These are phyloP conservation scores for Lepeophtheirus nordmannii DNA, from an alignment of 2,888 invertebrate genomes.

Conservation along the genomic window DNA sequence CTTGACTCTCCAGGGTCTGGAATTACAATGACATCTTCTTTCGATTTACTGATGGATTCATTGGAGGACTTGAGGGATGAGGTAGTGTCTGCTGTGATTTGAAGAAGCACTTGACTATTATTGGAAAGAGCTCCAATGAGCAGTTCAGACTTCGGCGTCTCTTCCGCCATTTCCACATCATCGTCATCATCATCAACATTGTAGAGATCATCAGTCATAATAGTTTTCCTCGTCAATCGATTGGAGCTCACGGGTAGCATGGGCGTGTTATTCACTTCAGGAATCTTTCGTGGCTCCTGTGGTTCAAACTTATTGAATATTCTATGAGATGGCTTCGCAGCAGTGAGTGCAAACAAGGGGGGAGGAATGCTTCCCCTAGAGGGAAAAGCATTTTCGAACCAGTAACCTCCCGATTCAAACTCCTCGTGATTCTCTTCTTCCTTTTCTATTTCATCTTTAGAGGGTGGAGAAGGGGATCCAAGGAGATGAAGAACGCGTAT, in stretches of 20 bases:
- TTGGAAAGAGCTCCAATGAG: slow-evolving; percentile 10
- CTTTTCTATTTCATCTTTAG: background rate
- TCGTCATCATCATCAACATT: slow-evolving; percentile 28
- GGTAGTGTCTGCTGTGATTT: slow-evolving; percentile 13
- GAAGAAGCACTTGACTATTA: slow-evolving; percentile 2
- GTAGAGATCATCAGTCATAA: background rate
- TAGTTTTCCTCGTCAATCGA: slow-evolving; percentile 7
- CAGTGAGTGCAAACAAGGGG: background rate
- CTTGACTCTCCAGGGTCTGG: slow-evolving; percentile 4
- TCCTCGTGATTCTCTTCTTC: slow-evolving; percentile 4
- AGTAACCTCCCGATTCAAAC: slow-evolving; percentile 12
- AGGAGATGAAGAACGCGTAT: background rate
- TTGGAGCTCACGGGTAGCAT: background rate
- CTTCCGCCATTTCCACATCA: slow-evolving; percentile 16
- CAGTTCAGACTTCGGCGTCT: slow-evolving; percentile 25
- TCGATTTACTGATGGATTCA: background rate
- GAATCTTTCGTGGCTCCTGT: background rate
- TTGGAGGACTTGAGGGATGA: background rate
- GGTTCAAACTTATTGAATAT: slow-evolving; percentile 24
- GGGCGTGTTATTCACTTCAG: background rate
- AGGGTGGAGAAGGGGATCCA: background rate
- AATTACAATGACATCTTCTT: background rate
- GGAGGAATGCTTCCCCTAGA: background rate
- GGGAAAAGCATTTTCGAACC: slow-evolving; percentile 22
- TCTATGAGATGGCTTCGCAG: background rate